These are phyloP conservation scores for Meriones unguiculatus DNA, from an alignment of 2,113 vertebrate species.

Conservation along the genomic window DNA sequence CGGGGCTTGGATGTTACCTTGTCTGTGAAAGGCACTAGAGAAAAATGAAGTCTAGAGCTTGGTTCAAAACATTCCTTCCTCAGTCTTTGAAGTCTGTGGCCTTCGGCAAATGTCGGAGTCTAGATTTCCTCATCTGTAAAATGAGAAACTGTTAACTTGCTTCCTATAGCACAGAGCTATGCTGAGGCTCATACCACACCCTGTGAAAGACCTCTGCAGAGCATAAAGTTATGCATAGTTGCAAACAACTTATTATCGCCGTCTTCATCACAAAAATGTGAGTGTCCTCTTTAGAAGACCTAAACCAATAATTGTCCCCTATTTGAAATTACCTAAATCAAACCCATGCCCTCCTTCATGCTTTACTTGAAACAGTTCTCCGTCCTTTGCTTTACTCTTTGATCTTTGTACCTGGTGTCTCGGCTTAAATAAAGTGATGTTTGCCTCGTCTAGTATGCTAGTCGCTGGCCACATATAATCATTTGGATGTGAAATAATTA, in stretches of 20 bases:
- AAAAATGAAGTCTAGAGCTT: neutral
- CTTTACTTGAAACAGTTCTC: neutral
- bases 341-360: conserved; percentile 4
- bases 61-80: neutral
- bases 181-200: neutral
- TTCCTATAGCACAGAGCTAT: neutral
- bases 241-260: neutral
- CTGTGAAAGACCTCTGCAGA: neutral
- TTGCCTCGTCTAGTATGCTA: neutral
- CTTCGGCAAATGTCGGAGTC: neutral
- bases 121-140: conserved; percentile 55
- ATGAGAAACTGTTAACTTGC: conserved; percentile 23
- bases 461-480: neutral
- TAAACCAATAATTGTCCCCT: conserved; percentile 4
- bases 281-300: conserved; percentile 3
- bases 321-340: conserved; percentile 18
- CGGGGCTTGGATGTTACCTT: neutral
- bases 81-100: conserved; percentile 18
- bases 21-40: neutral
- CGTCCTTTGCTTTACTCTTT: neutral
- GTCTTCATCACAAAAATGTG: neutral
- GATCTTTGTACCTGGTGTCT: conserved; percentile 21
- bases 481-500: conserved; percentile 13
- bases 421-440: conserved; percentile 19
- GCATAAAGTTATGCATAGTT: neutral